phyloP scores from a whole-genome alignment of 2,888 invertebrate species.

The Tenthredo livida region DNA sequence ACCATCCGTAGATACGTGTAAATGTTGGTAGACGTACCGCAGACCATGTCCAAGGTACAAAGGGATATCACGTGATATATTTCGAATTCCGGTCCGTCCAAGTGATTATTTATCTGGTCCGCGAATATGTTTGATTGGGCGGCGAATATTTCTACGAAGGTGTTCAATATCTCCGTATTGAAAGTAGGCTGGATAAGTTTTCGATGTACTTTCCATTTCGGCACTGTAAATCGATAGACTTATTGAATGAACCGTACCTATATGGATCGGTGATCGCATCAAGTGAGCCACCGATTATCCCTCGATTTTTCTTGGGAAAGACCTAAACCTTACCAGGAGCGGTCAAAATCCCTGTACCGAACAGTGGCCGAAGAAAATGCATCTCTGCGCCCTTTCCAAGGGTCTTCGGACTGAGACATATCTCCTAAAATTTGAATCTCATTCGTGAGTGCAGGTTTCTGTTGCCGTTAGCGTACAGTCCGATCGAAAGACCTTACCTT shows the following conservation, averaged over 20 bases:
- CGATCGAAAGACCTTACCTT: conserved; percentile 62
- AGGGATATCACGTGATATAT: conserved; percentile 80
- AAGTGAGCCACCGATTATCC: too few relatives aligned
- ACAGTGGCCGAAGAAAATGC: conserved; percentile 54
- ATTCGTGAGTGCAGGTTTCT: background rate
- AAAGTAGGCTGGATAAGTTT: conserved; percentile 83
- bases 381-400: background rate
- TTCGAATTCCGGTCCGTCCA: conserved; percentile 78
- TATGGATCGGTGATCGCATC: too few relatives aligned
- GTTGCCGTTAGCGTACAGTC: background rate
- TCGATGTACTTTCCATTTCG: conserved; percentile 82
- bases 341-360: conserved; percentile 67
- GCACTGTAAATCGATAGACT: conserved; percentile 72
- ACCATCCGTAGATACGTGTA: background rate
- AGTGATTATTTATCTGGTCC: conserved; percentile 76
- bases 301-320: too few relatives aligned
- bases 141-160: conserved; percentile 82
- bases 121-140: conserved; percentile 81
- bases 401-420: background rate
- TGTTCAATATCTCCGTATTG: conserved; percentile 82
- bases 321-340: conserved; percentile 63
- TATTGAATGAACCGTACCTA: background rate
- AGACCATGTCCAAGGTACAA: conserved; percentile 83
- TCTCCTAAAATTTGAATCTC: background rate
- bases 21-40: conserved; percentile 77